A percentile compares a stretch with the other conserved stretches of the same genome.
phyloP scores from a whole-genome alignment of 2,888 invertebrate genomes.

The Pristionchus maxplancki region DNA sequence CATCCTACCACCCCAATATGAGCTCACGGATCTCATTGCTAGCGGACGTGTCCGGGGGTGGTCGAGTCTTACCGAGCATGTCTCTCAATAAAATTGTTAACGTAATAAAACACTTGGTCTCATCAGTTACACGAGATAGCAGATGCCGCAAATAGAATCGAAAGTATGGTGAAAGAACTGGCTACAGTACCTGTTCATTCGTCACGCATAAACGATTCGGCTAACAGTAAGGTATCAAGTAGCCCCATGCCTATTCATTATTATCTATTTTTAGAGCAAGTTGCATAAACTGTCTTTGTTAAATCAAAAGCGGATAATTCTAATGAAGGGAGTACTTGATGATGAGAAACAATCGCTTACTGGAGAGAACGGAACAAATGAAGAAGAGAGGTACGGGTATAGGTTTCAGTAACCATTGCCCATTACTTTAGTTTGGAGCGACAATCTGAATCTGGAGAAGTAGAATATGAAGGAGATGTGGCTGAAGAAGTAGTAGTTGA shows the following conservation, averaged over 20 bases:
- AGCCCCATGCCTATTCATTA: too few relatives aligned
- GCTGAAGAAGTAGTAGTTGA: not conserved
- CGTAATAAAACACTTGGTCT: not conserved
- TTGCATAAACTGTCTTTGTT: not conserved
- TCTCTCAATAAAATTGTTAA: too few relatives aligned
- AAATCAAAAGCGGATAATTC: not conserved
- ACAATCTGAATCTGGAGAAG: not conserved
- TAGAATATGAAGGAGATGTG: not conserved
- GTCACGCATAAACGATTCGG: not conserved
- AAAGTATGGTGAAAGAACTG: not conserved
- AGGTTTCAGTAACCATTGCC: not conserved
- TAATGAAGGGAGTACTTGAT: not conserved
- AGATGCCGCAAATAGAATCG: not conserved
- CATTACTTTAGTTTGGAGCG: not conserved
- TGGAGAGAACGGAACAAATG: not conserved
- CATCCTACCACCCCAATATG: too few relatives aligned
- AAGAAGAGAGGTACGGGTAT: not conserved
- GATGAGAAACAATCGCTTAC: not conserved
- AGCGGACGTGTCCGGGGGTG: too few relatives aligned
- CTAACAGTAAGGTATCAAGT: too few relatives aligned
- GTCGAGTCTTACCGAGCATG: not conserved
- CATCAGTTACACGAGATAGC: conserved; percentile 8
- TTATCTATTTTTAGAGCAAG: too few relatives aligned
- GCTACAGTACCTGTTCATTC: not conserved
- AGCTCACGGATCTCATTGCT: too few relatives aligned